These are phyloP conservation scores for Actinopyga echinites DNA, from an alignment of 53 echinoderm and acorn worm species.

Conservation along the genomic window DNA sequence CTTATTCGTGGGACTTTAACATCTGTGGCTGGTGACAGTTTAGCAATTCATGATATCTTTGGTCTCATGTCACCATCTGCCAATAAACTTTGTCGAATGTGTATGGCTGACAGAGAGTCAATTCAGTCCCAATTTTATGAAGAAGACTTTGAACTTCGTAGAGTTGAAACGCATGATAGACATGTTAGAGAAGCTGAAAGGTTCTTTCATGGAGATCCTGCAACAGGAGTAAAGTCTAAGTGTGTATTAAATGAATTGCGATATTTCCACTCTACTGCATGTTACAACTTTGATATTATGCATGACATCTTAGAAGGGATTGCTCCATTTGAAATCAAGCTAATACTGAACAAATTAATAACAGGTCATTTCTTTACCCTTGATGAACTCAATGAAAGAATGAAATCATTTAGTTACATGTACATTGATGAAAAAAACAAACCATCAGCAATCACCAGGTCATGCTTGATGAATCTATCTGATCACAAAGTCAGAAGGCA, in stretches of 20 bases:
- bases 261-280: background rate
- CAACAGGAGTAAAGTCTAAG: background rate
- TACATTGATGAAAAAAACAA: background rate
- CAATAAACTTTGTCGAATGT: too few species aligned
- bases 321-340: background rate
- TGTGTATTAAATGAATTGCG: background rate
- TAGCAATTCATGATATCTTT: too few species aligned
- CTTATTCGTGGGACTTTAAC: too few species aligned
- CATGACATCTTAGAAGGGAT: background rate
- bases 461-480: background rate
- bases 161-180: background rate
- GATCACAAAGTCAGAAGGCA: conserved; percentile 8
- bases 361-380: background rate
- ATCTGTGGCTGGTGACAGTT: too few species aligned
- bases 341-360: background rate
- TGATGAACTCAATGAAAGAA: background rate
- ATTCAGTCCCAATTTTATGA: too few species aligned
- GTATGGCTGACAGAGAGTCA: too few species aligned
- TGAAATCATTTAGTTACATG: background rate
- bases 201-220: background rate
- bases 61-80: too few species aligned
- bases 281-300: background rate
- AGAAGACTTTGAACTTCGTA: background rate
- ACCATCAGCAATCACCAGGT: background rate
- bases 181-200: background rate